Base-by-base conservation (phyloP, 2,113 vertebrate genomes). In the Indri indri region DNA sequence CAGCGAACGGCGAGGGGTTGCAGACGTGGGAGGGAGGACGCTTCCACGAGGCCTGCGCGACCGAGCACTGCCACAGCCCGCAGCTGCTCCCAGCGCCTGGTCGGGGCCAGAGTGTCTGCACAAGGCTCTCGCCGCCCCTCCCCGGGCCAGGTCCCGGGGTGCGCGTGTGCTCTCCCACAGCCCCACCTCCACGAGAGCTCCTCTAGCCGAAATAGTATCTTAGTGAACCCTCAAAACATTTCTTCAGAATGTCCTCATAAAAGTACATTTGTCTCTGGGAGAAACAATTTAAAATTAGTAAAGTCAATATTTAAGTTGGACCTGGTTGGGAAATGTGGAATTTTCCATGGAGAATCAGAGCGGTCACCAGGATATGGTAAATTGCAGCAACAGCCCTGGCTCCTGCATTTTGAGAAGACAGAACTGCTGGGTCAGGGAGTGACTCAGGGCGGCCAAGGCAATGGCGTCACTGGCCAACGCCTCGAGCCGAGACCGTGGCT, bases 221-320 rank as follows among this genome's bases (percentile, higher is more conserved):
- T 71, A 63, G 54, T 23, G 10, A 74, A 61, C 22, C 32, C 23
- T 77, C 42, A 61, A 50, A 86, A 34, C 12, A 47, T 54, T 57
- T 77, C 77, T 88, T 89, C 65, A 86, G 71, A 91, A 66, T 45
- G 17, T 80, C 14, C 54, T 95, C 45, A 14, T 61, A 27, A 77
- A 61, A 74, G 66, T 50, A 81, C 70, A 57, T 68, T n/a, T 86
- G 76, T 83, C 93, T 93, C 80, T 13, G 63, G 13, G 42, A 0
- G 14, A 91, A 97, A 96, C 68, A n/a, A 91, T 70, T 94, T 92
- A 77, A 94, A 97, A 96, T 95, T 83, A 73, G 50, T 50, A 76
- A 96, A 95, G 73, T 87, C 87, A 81, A 81, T 83, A 90, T 97
- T 95, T 92, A 83, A 94, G 88, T 93, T 94, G 92, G 86, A 93